Evolutionary conservation across 2,113 vertebrate species (phyloP).

Genomic region (Halcyon senegalensis): DNA sequence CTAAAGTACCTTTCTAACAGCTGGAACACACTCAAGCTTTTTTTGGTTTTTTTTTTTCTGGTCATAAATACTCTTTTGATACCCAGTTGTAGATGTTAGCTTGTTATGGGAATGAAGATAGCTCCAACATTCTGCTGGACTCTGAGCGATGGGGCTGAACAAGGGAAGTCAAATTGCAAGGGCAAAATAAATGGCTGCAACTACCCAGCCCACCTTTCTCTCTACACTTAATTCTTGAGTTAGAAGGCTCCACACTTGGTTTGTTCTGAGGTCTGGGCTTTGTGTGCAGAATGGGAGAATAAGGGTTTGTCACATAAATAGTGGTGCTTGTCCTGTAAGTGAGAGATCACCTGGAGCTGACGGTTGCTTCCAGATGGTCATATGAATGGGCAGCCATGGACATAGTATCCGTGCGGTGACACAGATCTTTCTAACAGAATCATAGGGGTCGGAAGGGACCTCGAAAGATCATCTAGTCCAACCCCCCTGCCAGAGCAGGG

Average conservation of each 20-base stretch:
- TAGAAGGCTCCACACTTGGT: neutral
- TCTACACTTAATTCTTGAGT: neutral
- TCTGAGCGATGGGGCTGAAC: neutral
- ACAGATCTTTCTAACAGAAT: neutral
- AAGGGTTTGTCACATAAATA: neutral
- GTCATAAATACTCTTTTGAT: neutral
- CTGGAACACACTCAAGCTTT: accelerated
- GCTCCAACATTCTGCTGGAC: neutral
- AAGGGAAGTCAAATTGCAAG: neutral
- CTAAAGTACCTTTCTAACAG: neutral
- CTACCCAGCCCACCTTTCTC: neutral
- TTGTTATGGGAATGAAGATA: neutral
- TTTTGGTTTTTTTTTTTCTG: neutral
- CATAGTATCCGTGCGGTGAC: accelerated
- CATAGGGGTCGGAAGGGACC: no score
- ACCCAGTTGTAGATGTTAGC: neutral
- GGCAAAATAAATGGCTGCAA: accelerated
- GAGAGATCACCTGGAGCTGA: neutral
- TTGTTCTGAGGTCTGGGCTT: neutral
- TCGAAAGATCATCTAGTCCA: no score
- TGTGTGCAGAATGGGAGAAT: neutral
- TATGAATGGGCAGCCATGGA: accelerated
- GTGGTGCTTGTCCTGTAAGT: neutral
- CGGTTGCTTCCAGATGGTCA: neutral
- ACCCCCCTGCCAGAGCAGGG: no score